These are phyloP conservation scores for Dichetophora obliterata DNA, from an alignment of 2,888 invertebrate genomes.

Conservation along the genomic window DNA sequence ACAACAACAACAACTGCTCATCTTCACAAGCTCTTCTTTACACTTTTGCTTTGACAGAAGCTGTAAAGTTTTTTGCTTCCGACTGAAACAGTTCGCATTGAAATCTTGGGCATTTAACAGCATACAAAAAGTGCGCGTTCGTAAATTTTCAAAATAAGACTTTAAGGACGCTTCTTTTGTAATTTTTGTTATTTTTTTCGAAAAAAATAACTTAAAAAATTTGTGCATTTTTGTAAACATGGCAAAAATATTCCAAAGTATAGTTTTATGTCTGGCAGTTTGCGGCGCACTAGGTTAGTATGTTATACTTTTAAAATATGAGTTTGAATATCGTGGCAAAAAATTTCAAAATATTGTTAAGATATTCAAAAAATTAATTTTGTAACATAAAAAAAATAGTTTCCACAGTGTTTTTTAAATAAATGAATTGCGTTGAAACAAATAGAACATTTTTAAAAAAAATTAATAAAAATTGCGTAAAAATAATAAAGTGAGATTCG, in stretches of 20 bases:
- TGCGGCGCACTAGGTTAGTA: conserved; percentile 65
- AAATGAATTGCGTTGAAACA: too few species aligned
- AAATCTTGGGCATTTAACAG: conserved; percentile 60
- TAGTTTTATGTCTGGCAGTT: conserved; percentile 62
- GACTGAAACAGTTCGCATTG: conserved; percentile 58
- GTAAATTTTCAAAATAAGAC: conserved; percentile 22
- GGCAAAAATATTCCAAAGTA: conserved; percentile 61
- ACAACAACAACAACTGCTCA: conserved; percentile 33
- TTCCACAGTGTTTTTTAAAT: too few species aligned
- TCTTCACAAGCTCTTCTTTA: conserved; percentile 37
- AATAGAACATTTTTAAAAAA: too few species aligned
- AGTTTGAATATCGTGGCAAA: too few species aligned
- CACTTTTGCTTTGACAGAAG: conserved; percentile 48
- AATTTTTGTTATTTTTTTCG: conserved; percentile 19
- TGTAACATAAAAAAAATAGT: too few species aligned
- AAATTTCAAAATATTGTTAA: too few species aligned
- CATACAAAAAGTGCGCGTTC: conserved; percentile 46
- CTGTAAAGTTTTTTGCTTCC: conserved; percentile 54
- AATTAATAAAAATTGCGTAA: too few species aligned
- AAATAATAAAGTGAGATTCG: too few species aligned
- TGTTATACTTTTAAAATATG: too few species aligned
- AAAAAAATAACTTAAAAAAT: conserved; percentile 35
- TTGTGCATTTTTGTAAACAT: conserved; percentile 44
- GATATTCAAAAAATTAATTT: too few species aligned
- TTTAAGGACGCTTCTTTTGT: conserved; percentile 33